A percentile compares a stretch with the other conserved stretches of the same genome.
Conservation (phyloP, 2,888 invertebrate species). For the Glaucopsyche alexis region DNA sequence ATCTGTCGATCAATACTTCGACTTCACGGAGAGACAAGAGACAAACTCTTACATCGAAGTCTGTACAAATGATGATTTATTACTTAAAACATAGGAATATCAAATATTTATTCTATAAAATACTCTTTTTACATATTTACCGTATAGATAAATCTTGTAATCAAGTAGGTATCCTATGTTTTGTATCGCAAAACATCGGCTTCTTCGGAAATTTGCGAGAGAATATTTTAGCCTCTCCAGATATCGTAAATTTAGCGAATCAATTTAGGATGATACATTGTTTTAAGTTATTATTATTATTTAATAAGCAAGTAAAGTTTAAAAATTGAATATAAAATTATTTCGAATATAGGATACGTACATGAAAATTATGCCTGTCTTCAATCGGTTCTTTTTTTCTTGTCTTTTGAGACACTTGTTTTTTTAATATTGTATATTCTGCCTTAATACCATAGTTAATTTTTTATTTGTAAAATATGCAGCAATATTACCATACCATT, state of each 20-base stretch:
- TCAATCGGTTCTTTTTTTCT: too few relatives aligned
- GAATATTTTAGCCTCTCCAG: neutral
- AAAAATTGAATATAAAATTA: too few relatives aligned
- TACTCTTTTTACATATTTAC: neutral
- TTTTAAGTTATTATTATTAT: neutral
- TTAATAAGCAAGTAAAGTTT: too few relatives aligned
- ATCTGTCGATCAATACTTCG: slow-evolving; percentile 10
- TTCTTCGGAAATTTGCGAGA: neutral
- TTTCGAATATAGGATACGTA: too few relatives aligned
- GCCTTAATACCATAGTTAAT: too few relatives aligned
- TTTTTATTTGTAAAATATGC: too few relatives aligned
- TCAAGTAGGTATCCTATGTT: neutral
- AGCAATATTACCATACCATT: too few relatives aligned
- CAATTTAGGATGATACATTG: neutral
- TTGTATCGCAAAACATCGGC: neutral
- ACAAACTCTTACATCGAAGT: neutral
- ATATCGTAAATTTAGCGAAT: neutral
- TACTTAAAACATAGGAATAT: neutral
- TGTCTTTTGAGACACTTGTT: too few relatives aligned
- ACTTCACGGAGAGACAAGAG: too few relatives aligned
- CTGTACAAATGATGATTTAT: neutral
- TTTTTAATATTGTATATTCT: too few relatives aligned
- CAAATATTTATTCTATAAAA: neutral
- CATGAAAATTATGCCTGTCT: too few relatives aligned
- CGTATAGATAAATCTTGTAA: neutral